Percentiles rank a stretch among this genome's conserved stretches.
These are phyloP conservation scores for Phenganax subtilis DNA, from an alignment of 92 coral and sea anemone genomes.

Conservation along the genomic window DNA sequence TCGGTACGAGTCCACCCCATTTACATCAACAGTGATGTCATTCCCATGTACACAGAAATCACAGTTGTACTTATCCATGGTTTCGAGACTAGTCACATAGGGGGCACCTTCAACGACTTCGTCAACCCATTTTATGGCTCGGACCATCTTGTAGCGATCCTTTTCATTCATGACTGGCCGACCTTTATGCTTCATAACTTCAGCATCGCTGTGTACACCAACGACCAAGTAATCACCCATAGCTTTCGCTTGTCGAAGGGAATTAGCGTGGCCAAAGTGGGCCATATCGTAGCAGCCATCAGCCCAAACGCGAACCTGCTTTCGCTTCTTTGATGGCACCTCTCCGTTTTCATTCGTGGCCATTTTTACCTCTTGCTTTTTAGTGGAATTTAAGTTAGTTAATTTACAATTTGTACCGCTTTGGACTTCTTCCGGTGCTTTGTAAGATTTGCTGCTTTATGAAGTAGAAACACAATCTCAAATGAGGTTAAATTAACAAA, in stretches of 20 bases:
- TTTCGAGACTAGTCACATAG: slow-evolving; percentile 81
- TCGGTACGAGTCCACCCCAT: slow-evolving; percentile 80
- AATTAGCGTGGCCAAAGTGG: slow-evolving; percentile 99
- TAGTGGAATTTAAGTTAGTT: neutral
- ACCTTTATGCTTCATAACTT: slow-evolving; percentile 83
- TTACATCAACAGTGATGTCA: slow-evolving; percentile 81
- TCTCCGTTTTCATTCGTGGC: slow-evolving; percentile 39
- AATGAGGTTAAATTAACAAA: slow-evolving; percentile 12
- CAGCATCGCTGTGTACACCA: slow-evolving; percentile 94
- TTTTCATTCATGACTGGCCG: slow-evolving; percentile 90
- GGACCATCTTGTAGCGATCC: slow-evolving; percentile 93
- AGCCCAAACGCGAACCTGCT: slow-evolving; percentile 92
- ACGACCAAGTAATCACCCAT: slow-evolving; percentile 90
- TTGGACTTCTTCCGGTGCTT: neutral
- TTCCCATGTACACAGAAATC: slow-evolving; percentile 98
- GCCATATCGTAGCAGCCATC: slow-evolving; percentile 99
- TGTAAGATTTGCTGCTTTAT: neutral
- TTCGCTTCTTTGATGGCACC: slow-evolving; percentile 55
- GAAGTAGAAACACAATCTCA: neutral
- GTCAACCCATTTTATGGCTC: slow-evolving; percentile 99
- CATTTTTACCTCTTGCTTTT: slow-evolving; percentile 19
- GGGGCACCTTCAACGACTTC: slow-evolving; percentile 91
- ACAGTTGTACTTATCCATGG: slow-evolving; percentile 63
- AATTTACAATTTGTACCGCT: neutral
- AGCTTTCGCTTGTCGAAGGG: slow-evolving; percentile 93